Evolutionary conservation across 2,113 vertebrate genomes (phyloP), one percentile per base, ranked within the genome.

Genomic region (Apus apus): DNA sequence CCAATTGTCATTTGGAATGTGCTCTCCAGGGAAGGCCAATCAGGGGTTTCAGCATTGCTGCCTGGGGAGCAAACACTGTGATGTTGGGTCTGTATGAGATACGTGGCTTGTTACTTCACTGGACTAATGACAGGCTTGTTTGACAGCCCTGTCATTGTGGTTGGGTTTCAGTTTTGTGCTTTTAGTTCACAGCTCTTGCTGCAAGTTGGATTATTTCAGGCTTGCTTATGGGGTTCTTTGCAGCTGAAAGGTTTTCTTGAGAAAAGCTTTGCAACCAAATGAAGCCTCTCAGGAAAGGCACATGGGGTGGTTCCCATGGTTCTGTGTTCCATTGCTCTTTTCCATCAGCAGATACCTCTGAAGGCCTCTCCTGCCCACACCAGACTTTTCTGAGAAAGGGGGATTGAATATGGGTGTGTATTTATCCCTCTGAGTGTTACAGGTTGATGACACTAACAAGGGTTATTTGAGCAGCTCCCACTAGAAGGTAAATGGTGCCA

Each of bases 81-180:
- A 58, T 68, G 66, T 16, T 48, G 70, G 80, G 58, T 51, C 93
- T 90, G 21, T 27, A 9, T 72, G 92, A 80, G 75, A 50, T 21
- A 45, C 6, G 9, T 2, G 4, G 9, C 65, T 26, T 79, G 85
- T 87, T 92, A 19, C 89, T 80, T 95, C 89, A 43, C 80, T 56
- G 91, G 23, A 18, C 8, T 96, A 96, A 97, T 92, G 78, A 91
- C 34, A 89, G 85, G 57, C 70, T 83, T 36, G 3, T 46, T 11
- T 25, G 11, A 13, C 82, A 74, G 83, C 87, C 82, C 94, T 97
- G 46, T 75, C 61, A 60, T 93, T 95, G 95, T 56, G 96, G 85
- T 6, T 40, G 32, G 4, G 23, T 76, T 61, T 75, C 85, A 72
- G 11, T 13, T 77, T 11, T 85, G 90, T 9, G 53, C 64, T 34